Evolutionary conservation across 2,888 invertebrate genomes (phyloP), one percentile per base, ranked within the genome.

Genomic region (Vandiemenella viatica): DNA sequence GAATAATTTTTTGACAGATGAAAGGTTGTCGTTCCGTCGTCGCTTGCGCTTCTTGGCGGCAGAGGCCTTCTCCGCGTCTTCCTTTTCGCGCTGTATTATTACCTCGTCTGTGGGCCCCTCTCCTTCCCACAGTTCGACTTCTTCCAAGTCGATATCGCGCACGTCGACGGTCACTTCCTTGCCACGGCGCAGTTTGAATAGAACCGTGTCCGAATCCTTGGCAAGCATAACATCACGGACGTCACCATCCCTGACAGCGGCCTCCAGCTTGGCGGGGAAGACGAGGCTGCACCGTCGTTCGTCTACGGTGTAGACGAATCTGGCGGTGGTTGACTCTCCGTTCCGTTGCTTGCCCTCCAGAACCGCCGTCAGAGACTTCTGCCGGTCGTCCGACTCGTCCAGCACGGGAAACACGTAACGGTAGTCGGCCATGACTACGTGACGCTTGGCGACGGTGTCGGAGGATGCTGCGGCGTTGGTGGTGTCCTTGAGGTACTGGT

Each of bases 211-310:
- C 46, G 79, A 78, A 61, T 82, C 79, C 59, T 83, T 79, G 4
- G 83, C 83, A 16, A 86, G 68, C 75, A 85, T 76, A 2, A 86
- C 79, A 60, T 84, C 83, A 50, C 77, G 73, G 23, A 86, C 79
- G 57, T 84, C 83, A 47, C 85, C 84, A 58, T 83, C 80, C 18
- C 83, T 70, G 44, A 85, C 80, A 4, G 85, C 84, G 10, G 79
- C 76, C 63, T 86, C 86, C 61, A 85, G 71, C 51, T 74, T 74
- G 32, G 82, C 79, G 4, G 83, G 76, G 57, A 86, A 78, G 40
- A 86, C 81, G 56, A 86, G 73, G 58, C 80, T 80, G 62, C 81
- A 83, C 62, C 76, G 74, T 59, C 79, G 74, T 58, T 85, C 83
- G 58, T 79, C 74, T 26, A 86, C 80, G 17, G 80, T 79, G 61